Evolutionary conservation across 2,888 invertebrate genomes (phyloP).

Genomic region (Hirtodrosophila trivittata): DNA sequence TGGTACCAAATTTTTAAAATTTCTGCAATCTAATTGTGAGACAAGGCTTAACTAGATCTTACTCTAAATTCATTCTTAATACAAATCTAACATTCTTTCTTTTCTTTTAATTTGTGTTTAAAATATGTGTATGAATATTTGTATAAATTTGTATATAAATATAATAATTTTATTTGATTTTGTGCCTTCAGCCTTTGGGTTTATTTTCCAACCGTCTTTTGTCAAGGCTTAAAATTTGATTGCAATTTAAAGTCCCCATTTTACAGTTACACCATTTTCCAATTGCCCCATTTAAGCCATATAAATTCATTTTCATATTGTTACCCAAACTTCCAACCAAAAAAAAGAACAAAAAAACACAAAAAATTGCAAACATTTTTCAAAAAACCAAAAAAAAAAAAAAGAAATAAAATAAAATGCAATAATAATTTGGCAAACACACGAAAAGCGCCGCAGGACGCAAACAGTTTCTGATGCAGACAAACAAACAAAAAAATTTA

Average conservation of each 20-base stretch:
- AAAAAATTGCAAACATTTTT: conserved; percentile 6
- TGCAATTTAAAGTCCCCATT: conserved; percentile 19
- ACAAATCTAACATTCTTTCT: too few species aligned
- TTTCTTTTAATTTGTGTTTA: too few species aligned
- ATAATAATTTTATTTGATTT: too few species aligned
- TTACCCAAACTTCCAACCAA: conserved; percentile 17
- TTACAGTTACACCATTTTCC: conserved; percentile 24
- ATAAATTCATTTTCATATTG: conserved; percentile 47
- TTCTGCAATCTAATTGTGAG: too few species aligned
- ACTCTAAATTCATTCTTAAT: too few species aligned
- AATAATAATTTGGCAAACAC: conserved; percentile 61
- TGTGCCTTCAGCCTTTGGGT: too few species aligned
- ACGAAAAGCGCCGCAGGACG: conserved; percentile 68
- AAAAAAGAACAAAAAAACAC: neutral
- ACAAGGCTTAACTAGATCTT: too few species aligned
- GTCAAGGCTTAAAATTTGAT: conserved; percentile 1
- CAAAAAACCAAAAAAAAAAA: neutral
- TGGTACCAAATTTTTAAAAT: too few species aligned
- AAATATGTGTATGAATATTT: too few species aligned
- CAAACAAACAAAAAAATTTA: conserved; percentile 40
- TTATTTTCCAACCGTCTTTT: neutral
- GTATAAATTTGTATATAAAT: too few species aligned
- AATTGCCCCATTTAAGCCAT: conserved; percentile 39
- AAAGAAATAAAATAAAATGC: conserved; percentile 25
- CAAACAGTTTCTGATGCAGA: conserved; percentile 47